Percentiles rank a stretch among this genome's conserved stretches.
Conservation (phyloP, 2,797 vertebrate species). For the Rhinophrynus dorsalis region DNA sequence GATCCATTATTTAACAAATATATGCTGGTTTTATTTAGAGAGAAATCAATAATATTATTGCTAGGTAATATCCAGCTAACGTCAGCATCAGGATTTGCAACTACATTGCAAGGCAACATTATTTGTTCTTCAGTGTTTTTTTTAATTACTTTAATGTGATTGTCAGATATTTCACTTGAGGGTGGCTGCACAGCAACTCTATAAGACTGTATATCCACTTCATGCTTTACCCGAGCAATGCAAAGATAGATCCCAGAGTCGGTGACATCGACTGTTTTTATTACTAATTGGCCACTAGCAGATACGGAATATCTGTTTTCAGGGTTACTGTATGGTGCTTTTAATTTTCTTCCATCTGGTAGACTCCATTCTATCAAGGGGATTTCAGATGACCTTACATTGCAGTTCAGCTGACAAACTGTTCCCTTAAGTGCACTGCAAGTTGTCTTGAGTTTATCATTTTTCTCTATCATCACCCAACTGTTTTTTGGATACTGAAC, state of each 20-base stretch:
- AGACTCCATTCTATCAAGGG: conserved; percentile 75
- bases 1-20: conserved; percentile 74
- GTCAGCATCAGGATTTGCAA: conserved; percentile 76
- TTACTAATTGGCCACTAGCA: conserved; percentile 67
- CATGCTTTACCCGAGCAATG: conserved; percentile 70
- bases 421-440: conserved; percentile 68
- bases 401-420: conserved; percentile 71
- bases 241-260: conserved; percentile 86
- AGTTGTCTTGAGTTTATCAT: conserved; percentile 55
- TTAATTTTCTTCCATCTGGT: conserved; percentile 75
- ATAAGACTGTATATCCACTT: conserved; percentile 66
- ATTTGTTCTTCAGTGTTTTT: conserved; percentile 68
- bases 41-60: conserved; percentile 60
- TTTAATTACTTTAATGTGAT: conserved; percentile 57
- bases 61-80: conserved; percentile 85
- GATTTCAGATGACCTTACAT: conserved; percentile 75
- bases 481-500: conserved; percentile 56
- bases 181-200: conserved; percentile 76
- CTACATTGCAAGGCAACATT: conserved; percentile 69
- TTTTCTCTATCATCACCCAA: conserved; percentile 84
- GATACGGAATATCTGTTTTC: conserved; percentile 73
- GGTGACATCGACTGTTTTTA: conserved; percentile 62
- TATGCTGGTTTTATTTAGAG: conserved; percentile 68
- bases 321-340: conserved; percentile 63
- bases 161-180: conserved; percentile 60